Evolutionary conservation across 2,888 invertebrate species (phyloP), one percentile per base, ranked within the genome.

Genomic region (Eumerus sabulonum): DNA sequence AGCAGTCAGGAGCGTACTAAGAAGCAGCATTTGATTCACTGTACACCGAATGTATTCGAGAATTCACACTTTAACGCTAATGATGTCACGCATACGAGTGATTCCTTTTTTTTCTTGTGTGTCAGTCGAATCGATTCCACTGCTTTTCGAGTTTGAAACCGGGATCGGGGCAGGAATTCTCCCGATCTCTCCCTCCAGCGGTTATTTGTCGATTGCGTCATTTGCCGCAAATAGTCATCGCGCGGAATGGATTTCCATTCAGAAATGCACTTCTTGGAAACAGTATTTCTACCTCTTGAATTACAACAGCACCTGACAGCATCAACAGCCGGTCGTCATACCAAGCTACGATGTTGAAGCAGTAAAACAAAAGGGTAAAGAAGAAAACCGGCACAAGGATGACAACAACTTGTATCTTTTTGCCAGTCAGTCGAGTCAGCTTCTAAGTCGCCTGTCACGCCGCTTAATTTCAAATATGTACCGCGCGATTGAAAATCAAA

Each of bases 61-160:
- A 14, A 56, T 60, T 67, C 13, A 47, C 38, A 16, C 63, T 18
- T 63, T 62, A 59, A 54, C 51, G 63, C 36, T 47, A 68, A 64
- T 70, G 71, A 76, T 71, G 76, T 76, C 71, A 76, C 27, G 7
- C 40, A 56, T 42, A 16, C n/a, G 27, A 63, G 48, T 57, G 13
- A 14, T 47, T 64, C 56, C 36, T 13, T 44, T 54, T 47, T 19
- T 12, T 45, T 47, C 45, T 36, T 60, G n/a, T 11, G 44, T 17
- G 17, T 66, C 57, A 47, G n/a, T 56, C 13, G 13, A 42, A 51
- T 70, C 47, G 35, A 48, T 48, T 54, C 47, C 45, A 45, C 18
- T 40, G 53, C 48, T 63, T 66, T 27, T 57, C 50, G 35, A 59
- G 27, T 60, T 54, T 38, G 38, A 62, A 56, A 27, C 27, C 3